A percentile compares a stretch with the other conserved stretches of the same genome.
Evolutionary conservation across 2,888 invertebrate genomes (phyloP).

Genomic region (Scotopteryx bipunctaria): DNA sequence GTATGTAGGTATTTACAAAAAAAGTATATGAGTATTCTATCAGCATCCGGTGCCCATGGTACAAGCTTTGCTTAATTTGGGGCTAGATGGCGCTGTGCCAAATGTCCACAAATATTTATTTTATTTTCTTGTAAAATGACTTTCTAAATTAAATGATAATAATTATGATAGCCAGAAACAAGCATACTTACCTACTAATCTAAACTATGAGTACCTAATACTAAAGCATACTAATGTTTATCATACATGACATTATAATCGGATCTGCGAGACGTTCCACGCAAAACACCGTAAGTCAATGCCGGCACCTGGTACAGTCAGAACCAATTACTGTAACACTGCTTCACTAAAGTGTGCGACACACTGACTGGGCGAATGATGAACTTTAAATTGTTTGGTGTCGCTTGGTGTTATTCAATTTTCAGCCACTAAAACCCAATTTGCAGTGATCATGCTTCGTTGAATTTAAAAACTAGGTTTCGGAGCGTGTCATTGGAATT

Average conservation of each 20-base stretch:
- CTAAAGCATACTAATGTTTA: neutral
- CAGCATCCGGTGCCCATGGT: too few species aligned
- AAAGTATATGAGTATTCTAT: too few species aligned
- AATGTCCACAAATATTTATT: too few species aligned
- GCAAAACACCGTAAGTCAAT: slow-evolving; percentile 58
- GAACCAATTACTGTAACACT: slow-evolving; percentile 69
- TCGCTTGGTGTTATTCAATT: slow-evolving; percentile 10
- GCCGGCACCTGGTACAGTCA: slow-evolving; percentile 71
- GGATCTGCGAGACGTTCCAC: slow-evolving; percentile 26
- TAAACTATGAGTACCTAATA: neutral
- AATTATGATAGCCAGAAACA: too few species aligned
- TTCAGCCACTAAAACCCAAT: slow-evolving; percentile 15
- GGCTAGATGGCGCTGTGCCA: too few species aligned
- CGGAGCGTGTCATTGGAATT: slow-evolving; percentile 14
- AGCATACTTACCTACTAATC: too few species aligned
- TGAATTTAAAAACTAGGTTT: slow-evolving; percentile 11
- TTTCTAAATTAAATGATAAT: too few species aligned
- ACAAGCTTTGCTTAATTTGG: too few species aligned
- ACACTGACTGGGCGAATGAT: slow-evolving; percentile 33
- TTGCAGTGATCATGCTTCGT: slow-evolving; percentile 17
- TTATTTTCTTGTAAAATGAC: too few species aligned
- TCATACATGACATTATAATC: slow-evolving; percentile 38
- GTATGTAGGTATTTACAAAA: too few species aligned
- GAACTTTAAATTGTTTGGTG: slow-evolving; percentile 28
- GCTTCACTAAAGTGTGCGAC: slow-evolving; percentile 40